These are phyloP conservation scores for Ictidomys tridecemlineatus DNA, from an alignment of 2,113 vertebrate genomes.

Conservation along the genomic window DNA sequence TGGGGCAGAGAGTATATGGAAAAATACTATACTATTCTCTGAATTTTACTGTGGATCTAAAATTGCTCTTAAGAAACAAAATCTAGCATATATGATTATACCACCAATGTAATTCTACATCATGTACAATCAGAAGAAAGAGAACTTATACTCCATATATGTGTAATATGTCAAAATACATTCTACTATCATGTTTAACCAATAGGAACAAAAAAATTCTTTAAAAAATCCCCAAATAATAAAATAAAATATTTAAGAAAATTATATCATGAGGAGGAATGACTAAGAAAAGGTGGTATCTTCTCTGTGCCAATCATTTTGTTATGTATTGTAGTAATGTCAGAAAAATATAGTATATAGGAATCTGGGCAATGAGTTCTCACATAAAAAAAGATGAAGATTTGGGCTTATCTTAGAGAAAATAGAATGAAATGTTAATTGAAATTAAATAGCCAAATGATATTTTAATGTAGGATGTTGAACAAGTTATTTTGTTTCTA, in stretches of 20 bases:
- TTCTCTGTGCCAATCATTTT: conserved; percentile 3
- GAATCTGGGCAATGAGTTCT: neutral
- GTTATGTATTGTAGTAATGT: neutral
- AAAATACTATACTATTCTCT: neutral
- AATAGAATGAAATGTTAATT: neutral
- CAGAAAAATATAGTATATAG: neutral
- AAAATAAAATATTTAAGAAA: neutral
- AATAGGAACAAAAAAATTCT: no score
- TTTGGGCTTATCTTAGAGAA: neutral
- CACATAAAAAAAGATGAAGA: neutral
- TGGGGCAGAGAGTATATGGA: neutral
- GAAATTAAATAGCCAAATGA: neutral
- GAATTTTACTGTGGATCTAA: neutral
- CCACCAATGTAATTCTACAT: no score
- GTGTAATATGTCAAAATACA: no score
- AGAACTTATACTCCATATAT: no score
- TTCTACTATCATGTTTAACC: no score
- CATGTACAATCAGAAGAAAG: no score
- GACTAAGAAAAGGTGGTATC: neutral
- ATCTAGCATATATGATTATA: neutral
- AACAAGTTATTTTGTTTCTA: conserved; percentile 19
- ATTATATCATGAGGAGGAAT: neutral
- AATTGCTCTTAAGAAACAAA: neutral
- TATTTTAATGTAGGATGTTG: neutral
- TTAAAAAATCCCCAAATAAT: neutral